These are phyloP conservation scores for Drosophila anceps DNA, from an alignment of 2,888 invertebrate genomes.

Conservation along the genomic window DNA sequence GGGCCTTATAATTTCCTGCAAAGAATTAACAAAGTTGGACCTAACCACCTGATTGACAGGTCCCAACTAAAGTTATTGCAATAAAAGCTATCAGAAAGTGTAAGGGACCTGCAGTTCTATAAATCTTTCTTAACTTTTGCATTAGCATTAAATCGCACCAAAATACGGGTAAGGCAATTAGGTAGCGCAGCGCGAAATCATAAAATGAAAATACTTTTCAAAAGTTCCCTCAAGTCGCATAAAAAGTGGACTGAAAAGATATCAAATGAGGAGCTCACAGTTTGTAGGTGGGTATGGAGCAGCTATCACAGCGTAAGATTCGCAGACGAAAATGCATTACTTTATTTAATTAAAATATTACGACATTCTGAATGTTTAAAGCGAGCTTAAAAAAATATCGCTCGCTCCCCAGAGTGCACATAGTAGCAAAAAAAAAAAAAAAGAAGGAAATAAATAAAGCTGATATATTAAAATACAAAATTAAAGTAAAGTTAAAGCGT, in stretches of 20 bases:
- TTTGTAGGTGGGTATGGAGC: background rate
- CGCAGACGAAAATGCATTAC: slow-evolving; percentile 30
- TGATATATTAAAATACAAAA: background rate
- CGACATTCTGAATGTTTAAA: slow-evolving; percentile 23
- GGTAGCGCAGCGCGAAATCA: slow-evolving; percentile 50
- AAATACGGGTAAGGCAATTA: slow-evolving; percentile 55
- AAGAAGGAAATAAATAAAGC: too few relatives aligned
- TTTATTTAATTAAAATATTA: slow-evolving; percentile 50
- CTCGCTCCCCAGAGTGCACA: background rate
- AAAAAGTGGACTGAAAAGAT: slow-evolving; percentile 49
- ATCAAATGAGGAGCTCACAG: slow-evolving; percentile 31
- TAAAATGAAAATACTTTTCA: slow-evolving; percentile 61
- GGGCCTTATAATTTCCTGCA: slow-evolving; percentile 44
- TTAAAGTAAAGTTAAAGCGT: accelerated
- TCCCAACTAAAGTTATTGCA: background rate
- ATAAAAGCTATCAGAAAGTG: slow-evolving; percentile 2
- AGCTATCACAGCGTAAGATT: slow-evolving; percentile 17
- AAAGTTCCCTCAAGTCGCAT: slow-evolving; percentile 66
- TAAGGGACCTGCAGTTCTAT: background rate
- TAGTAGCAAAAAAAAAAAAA: background rate
- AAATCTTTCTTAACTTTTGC: slow-evolving; percentile 45
- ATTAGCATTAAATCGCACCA: slow-evolving; percentile 59
- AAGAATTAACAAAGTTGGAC: slow-evolving; percentile 45
- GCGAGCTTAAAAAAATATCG: background rate
- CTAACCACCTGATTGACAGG: slow-evolving; percentile 42